These are phyloP conservation scores for Typhlichthys eigenmanni DNA, from an alignment of 2,797 vertebrate genomes.

Conservation along the genomic window DNA sequence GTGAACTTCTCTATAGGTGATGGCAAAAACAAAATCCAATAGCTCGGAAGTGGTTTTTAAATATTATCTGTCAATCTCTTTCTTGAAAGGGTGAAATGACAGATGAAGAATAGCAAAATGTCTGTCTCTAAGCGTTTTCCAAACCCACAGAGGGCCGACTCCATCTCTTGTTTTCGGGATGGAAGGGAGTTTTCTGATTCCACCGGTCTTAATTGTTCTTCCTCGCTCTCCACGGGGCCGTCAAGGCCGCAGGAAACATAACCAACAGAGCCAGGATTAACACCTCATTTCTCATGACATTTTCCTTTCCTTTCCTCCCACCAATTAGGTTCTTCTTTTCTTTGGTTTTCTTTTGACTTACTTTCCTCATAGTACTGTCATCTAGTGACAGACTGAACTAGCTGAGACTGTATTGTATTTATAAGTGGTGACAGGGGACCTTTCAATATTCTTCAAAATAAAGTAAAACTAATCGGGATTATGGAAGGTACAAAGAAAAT, in stretches of 20 bases:
- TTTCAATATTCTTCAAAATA: too few species aligned
- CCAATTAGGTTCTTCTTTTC: not conserved
- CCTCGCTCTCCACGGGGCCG: not conserved
- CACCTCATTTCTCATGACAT: slow-evolving; percentile 1
- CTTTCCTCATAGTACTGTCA: too few species aligned
- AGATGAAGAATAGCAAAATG: slow-evolving; percentile 44
- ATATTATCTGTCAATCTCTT: slow-evolving; percentile 26
- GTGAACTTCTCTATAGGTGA: slow-evolving; percentile 32
- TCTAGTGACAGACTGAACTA: too few species aligned
- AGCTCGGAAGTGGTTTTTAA: slow-evolving; percentile 33
- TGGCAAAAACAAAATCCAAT: slow-evolving; percentile 40
- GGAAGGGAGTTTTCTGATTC: not conserved
- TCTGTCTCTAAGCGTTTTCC: slow-evolving; percentile 20
- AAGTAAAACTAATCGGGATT: too few species aligned
- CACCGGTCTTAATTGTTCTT: not conserved
- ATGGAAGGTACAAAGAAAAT: too few species aligned
- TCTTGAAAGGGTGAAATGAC: slow-evolving; percentile 37
- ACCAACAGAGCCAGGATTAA: not conserved
- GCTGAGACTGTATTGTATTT: too few species aligned
- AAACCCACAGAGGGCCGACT: slow-evolving; percentile 36
- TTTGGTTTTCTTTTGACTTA: not conserved
- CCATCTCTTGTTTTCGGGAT: slow-evolving; percentile 7
- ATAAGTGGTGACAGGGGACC: too few species aligned
- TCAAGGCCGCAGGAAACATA: not conserved
- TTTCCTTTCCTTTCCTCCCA: not conserved